Percentiles rank a stretch among this genome's conserved stretches.
Evolutionary conservation across 2,113 vertebrate genomes (phyloP).

Genomic region (Kryptolebias marmoratus): DNA sequence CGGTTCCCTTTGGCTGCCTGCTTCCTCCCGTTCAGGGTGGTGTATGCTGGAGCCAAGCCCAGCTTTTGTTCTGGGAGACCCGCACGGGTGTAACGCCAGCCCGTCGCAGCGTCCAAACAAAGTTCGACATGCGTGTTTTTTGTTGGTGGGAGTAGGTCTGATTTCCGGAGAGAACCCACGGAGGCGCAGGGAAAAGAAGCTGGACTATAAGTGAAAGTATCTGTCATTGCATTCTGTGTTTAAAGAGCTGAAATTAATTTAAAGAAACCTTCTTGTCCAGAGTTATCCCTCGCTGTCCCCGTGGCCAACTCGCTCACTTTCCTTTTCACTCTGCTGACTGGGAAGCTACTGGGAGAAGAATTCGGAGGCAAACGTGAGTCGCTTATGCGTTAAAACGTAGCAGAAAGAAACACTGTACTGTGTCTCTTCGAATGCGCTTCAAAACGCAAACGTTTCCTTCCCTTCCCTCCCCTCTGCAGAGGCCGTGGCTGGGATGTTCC

Average conservation of each 20-base stretch:
- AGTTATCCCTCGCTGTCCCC: slow-evolving; percentile 92
- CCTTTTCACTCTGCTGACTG: slow-evolving; percentile 88
- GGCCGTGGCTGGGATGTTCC: slow-evolving; percentile 85
- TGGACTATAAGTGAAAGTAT: not conserved
- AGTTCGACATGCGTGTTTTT: too few relatives aligned
- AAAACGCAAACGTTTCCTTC: not conserved
- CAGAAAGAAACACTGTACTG: too few relatives aligned
- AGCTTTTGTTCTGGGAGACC: too few relatives aligned
- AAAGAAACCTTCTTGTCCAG: slow-evolving; percentile 66
- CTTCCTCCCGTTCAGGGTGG: too few relatives aligned
- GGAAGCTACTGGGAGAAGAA: slow-evolving; percentile 92
- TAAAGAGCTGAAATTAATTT: not conserved
- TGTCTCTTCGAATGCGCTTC: not conserved
- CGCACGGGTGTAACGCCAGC: too few relatives aligned
- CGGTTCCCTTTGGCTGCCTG: too few relatives aligned
- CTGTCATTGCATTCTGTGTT: not conserved
- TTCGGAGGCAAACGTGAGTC: slow-evolving; percentile 91
- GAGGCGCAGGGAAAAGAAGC: too few relatives aligned
- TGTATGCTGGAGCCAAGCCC: too few relatives aligned
- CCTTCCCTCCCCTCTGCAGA: slow-evolving; percentile 69
- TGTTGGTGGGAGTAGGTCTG: too few relatives aligned
- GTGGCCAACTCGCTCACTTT: slow-evolving; percentile 94
- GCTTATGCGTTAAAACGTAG: not conserved
- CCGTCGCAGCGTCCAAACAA: too few relatives aligned
- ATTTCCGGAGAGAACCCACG: too few relatives aligned